phyloP scores from a whole-genome alignment of 2,113 vertebrate genomes.

The Phoxinus phoxinus region DNA sequence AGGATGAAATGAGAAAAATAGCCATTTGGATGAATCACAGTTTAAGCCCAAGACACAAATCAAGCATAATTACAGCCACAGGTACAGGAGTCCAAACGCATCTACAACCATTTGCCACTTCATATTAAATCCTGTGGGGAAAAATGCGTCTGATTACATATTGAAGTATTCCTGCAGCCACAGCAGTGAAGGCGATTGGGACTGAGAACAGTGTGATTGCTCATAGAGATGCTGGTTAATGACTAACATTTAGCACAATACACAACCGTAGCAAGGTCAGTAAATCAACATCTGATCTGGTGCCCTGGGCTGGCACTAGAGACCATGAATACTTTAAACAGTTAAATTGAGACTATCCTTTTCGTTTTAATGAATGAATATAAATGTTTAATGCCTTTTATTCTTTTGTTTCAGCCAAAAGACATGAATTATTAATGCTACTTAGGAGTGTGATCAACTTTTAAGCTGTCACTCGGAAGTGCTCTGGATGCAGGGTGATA shows the following conservation, averaged over 20 bases:
- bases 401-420: constrained; percentile 44
- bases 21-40: constrained; percentile 7
- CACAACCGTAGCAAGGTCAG: constrained; percentile 2
- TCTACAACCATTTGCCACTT: not conserved
- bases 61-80: constrained; percentile 17
- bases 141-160: not conserved
- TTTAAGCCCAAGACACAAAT: constrained; percentile 17
- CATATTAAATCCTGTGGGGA: not conserved
- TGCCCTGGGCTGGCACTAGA: constrained; percentile 1
- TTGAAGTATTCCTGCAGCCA: not conserved
- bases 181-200: not conserved
- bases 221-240: constrained; percentile 8
- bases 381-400: constrained; percentile 39
- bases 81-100: not conserved
- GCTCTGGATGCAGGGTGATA: not conserved
- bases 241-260: constrained; percentile 10
- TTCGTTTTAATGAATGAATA: constrained; percentile 39
- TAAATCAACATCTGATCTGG: constrained; percentile 14
- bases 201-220: not conserved
- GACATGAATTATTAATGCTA: constrained; percentile 28
- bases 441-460: constrained; percentile 33
- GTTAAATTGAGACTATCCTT: constrained; percentile 43
- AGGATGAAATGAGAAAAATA: constrained; percentile 5
- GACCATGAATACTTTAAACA: constrained; percentile 45
- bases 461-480: constrained; percentile 17